Evolutionary conservation across 2,797 vertebrate species (phyloP).

Genomic region (Macrochelys suwanniensis): DNA sequence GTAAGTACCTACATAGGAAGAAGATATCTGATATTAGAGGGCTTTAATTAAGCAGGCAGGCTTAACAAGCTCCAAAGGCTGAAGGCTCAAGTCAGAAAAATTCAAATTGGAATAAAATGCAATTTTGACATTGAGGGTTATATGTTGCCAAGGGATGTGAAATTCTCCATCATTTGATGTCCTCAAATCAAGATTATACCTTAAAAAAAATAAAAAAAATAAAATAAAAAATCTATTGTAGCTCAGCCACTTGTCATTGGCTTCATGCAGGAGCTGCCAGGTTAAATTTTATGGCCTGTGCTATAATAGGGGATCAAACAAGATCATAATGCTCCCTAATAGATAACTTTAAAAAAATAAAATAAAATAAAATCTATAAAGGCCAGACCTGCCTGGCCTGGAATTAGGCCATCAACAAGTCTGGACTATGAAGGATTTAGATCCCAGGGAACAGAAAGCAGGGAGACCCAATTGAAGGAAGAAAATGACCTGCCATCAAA

Average conservation of each 20-base stretch:
- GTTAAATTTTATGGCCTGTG: not conserved
- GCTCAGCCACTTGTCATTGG: not conserved
- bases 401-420: not conserved
- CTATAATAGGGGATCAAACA: not conserved
- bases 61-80: not conserved
- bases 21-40: constrained; percentile 4
- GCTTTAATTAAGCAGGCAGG: not conserved
- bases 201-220: not conserved
- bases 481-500: constrained; percentile 4
- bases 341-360: no score
- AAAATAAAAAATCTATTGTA: not conserved
- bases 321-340: not conserved
- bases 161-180: not conserved
- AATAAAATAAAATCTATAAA: no score
- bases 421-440: constrained; percentile 9
- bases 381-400: rapidly evolving
- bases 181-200: not conserved
- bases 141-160: rapidly evolving
- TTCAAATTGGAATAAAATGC: not conserved
- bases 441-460: not conserved
- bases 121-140: not conserved
- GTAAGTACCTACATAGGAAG: not conserved
- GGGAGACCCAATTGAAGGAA: not conserved
- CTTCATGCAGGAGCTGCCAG: not conserved
- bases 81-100: constrained; percentile 5